These are phyloP conservation scores for Agapetus fuscipes DNA, from an alignment of 2,888 invertebrate genomes.

Conservation along the genomic window DNA sequence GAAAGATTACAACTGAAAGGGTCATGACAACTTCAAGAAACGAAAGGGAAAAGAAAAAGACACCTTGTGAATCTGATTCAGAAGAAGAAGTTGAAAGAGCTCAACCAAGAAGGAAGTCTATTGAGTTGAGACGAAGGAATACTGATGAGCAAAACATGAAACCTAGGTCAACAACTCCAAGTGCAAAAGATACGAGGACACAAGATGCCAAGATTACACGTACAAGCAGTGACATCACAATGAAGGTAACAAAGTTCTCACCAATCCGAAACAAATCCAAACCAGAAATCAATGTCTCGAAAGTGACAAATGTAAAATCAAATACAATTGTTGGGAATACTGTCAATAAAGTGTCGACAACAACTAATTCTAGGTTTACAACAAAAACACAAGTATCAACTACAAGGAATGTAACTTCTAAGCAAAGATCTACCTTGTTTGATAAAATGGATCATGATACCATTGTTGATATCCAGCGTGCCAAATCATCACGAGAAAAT, in stretches of 20 bases:
- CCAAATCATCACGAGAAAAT: slow-evolving; percentile 66
- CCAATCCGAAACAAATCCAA: slow-evolving; percentile 41
- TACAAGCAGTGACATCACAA: slow-evolving; percentile 48
- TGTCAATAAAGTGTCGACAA: slow-evolving; percentile 33
- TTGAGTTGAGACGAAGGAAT: slow-evolving; percentile 8
- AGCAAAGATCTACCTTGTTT: neutral
- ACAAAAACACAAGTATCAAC: slow-evolving; percentile 23
- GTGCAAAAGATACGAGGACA: slow-evolving; percentile 12
- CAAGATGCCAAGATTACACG: slow-evolving; percentile 40
- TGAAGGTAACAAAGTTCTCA: slow-evolving; percentile 38
- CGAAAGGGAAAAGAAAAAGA: slow-evolving; percentile 16
- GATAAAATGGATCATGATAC: slow-evolving; percentile 42
- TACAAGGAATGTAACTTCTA: neutral
- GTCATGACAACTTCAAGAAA: slow-evolving; percentile 10
- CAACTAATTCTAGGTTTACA: slow-evolving; percentile 35
- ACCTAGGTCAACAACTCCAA: slow-evolving; percentile 26
- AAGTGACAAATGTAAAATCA: slow-evolving; percentile 29
- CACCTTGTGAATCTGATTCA: slow-evolving; percentile 4
- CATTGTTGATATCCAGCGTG: slow-evolving; percentile 60
- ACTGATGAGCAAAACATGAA: slow-evolving; percentile 26
- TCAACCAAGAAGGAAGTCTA: slow-evolving; percentile 12
- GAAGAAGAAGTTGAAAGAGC: slow-evolving; percentile 12
- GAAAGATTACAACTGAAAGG: slow-evolving; percentile 14
- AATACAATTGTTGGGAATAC: slow-evolving; percentile 22
- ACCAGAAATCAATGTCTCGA: slow-evolving; percentile 41